Conservation (phyloP, 2,797 vertebrate genomes). For the Labroides dimidiatus region DNA sequence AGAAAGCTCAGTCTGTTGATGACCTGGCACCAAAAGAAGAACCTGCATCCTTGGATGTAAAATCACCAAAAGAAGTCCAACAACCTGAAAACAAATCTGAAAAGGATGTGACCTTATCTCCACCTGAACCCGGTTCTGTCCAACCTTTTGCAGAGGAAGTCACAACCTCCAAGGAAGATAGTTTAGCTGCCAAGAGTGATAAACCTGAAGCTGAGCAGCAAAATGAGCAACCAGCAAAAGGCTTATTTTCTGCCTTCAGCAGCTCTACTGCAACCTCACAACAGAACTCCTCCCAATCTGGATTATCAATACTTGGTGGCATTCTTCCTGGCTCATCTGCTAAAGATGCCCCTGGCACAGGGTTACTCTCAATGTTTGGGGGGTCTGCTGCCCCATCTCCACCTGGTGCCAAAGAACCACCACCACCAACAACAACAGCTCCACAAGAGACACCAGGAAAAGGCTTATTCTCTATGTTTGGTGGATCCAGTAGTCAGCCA, state of each 20-base stretch:
- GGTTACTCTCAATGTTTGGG: constrained; percentile 91
- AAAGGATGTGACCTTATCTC: constrained; percentile 25
- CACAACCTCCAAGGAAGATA: constrained; percentile 46
- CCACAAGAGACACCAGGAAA: constrained; percentile 76
- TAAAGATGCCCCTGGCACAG: constrained; percentile 80
- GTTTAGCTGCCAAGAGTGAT: constrained; percentile 44
- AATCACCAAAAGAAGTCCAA: constrained; percentile 34
- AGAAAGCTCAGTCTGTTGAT: constrained; percentile 24
- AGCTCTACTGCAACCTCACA: constrained; percentile 57
- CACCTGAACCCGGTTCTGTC: constrained; percentile 31
- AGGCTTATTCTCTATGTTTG: constrained; percentile 82
- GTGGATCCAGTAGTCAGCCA: constrained; percentile 71
- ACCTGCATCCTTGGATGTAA: constrained; percentile 18
- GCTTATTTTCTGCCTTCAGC: constrained; percentile 79
- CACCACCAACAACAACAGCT: constrained; percentile 26
- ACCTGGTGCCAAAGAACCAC: constrained; percentile 55
- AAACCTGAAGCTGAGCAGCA: constrained; percentile 63
- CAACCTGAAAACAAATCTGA: constrained; percentile 27
- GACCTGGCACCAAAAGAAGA: constrained; percentile 31
- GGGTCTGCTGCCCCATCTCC: constrained; percentile 70
- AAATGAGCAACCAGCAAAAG: constrained; percentile 73
- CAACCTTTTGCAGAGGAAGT: constrained; percentile 45
- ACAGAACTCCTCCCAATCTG: constrained; percentile 64
- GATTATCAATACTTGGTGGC: constrained; percentile 79
- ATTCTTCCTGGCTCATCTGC: constrained; percentile 81